Percentiles rank a stretch among this genome's conserved stretches.
phyloP scores from a whole-genome alignment of 2,888 invertebrate species.

The Agrotis puta region DNA sequence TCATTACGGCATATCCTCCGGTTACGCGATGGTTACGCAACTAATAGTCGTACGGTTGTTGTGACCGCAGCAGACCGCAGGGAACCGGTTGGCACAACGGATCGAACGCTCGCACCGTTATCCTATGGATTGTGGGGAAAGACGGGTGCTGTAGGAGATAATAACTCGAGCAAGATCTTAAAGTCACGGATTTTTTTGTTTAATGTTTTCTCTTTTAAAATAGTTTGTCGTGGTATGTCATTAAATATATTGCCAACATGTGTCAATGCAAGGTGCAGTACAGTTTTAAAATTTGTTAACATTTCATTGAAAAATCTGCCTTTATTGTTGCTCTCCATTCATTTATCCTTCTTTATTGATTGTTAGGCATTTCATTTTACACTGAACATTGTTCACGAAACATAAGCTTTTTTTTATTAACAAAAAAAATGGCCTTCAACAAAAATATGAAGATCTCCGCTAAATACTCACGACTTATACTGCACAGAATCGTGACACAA shows the following conservation, averaged over 20 bases:
- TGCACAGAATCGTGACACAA: slow-evolving; percentile 52
- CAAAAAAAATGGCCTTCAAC: not conserved
- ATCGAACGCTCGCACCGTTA: slow-evolving; percentile 58
- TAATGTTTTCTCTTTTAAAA: not conserved
- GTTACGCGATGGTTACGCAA: slow-evolving; percentile 49
- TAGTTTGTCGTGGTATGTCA: not conserved
- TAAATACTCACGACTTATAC: slow-evolving; percentile 3
- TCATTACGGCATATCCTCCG: slow-evolving; percentile 17
- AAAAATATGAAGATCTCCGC: not conserved
- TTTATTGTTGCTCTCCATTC: too few species aligned
- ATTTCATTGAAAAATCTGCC: not conserved
- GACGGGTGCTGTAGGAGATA: not conserved
- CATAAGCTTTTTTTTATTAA: not conserved
- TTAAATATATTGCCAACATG: not conserved
- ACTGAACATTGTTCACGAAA: not conserved
- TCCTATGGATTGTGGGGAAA: slow-evolving; percentile 47
- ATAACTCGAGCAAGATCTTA: not conserved
- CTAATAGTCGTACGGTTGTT: slow-evolving; percentile 41
- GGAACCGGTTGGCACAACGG: slow-evolving; percentile 52
- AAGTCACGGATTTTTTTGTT: not conserved
- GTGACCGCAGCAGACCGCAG: slow-evolving; percentile 36
- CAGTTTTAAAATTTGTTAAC: not conserved
- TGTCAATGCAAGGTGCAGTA: not conserved
- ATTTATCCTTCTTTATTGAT: too few species aligned
- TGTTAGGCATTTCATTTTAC: too few species aligned